Evolutionary conservation across 2,113 vertebrate genomes (phyloP).

Genomic region (Puntigrus tetrazona): DNA sequence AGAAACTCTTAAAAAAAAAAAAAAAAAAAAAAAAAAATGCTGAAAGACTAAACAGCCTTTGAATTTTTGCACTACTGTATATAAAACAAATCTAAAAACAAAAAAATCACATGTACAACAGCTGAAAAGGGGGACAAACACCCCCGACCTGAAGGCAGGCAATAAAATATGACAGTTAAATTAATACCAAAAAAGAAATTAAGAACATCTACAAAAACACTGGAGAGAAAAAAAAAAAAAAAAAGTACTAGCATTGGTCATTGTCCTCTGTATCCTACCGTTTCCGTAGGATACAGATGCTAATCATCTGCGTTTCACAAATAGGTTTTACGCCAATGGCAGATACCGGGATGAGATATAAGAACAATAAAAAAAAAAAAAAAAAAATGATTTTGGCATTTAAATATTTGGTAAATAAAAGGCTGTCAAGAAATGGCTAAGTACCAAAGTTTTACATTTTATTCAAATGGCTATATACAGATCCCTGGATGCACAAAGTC

Average conservation of each 20-base stretch:
- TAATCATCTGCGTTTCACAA: neutral
- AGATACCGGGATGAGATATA: conserved; percentile 42
- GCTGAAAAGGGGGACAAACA: conserved; percentile 66
- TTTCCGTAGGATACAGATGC: conserved; percentile 2
- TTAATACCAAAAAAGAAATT: conserved; percentile 67
- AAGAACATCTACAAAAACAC: conserved; percentile 47
- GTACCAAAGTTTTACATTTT: conserved; percentile 61
- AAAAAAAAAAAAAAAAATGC: conserved; percentile 64
- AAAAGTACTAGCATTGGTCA: conserved; percentile 66
- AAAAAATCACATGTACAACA: conserved; percentile 76
- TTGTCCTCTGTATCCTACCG: conserved; percentile 42
- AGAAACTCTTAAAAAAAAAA: conserved; percentile 71
- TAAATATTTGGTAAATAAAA: conserved; percentile 78
- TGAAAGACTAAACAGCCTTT: conserved; percentile 72
- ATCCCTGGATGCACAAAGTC: conserved; percentile 58
- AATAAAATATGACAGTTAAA: conserved; percentile 80
- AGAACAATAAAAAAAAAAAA: conserved; percentile 4
- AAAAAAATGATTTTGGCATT: conserved; percentile 74
- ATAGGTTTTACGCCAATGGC: neutral
- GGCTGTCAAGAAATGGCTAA: conserved; percentile 62
- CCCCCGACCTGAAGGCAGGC: conserved; percentile 76
- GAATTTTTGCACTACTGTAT: conserved; percentile 74
- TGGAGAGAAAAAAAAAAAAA: conserved; percentile 49
- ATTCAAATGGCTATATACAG: conserved; percentile 67
- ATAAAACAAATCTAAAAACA: conserved; percentile 62